Conservation (phyloP, 2,888 invertebrate genomes). For the Tipula helvola region DNA sequence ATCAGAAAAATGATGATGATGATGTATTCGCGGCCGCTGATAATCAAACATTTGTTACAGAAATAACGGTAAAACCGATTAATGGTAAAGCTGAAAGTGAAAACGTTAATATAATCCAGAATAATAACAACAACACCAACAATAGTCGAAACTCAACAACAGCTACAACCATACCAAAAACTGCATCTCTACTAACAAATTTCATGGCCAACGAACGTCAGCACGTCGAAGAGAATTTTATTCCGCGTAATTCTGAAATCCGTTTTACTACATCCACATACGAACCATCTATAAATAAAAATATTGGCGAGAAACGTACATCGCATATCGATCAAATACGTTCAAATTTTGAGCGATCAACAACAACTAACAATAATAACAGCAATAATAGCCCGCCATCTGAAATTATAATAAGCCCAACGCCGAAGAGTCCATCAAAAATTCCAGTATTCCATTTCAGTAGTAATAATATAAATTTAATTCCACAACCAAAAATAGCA, state of each 20-base stretch:
- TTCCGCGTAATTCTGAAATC: slow-evolving; percentile 44
- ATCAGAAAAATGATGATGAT: background rate
- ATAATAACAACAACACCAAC: slow-evolving; percentile 20
- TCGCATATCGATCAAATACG: slow-evolving; percentile 41
- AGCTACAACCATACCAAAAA: slow-evolving; percentile 10
- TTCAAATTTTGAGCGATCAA: slow-evolving; percentile 35
- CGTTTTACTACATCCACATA: slow-evolving; percentile 51
- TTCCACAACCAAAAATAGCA: slow-evolving; percentile 30
- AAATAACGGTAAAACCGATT: slow-evolving; percentile 13
- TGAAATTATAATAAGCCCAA: slow-evolving; percentile 25
- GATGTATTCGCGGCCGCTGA: background rate
- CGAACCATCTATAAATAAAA: slow-evolving; percentile 35
- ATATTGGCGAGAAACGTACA: slow-evolving; percentile 39
- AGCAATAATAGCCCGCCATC: slow-evolving; percentile 19
- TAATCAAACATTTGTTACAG: slow-evolving; percentile 15
- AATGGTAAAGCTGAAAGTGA: background rate
- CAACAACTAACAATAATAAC: too few relatives aligned
- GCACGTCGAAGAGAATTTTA: slow-evolving; percentile 21
- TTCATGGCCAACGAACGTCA: slow-evolving; percentile 10
- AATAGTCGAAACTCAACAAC: slow-evolving; percentile 22
- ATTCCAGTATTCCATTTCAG: slow-evolving; percentile 40
- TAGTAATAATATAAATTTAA: slow-evolving; percentile 25
- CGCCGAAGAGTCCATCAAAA: slow-evolving; percentile 39
- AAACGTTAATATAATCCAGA: slow-evolving; percentile 12
- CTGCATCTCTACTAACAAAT: slow-evolving; percentile 8